A percentile compares a stretch with the other conserved stretches of the same genome.
These are phyloP conservation scores for Drosophila subobscura DNA, from an alignment of 1,140 invertebrate genomes.

Conservation along the genomic window DNA sequence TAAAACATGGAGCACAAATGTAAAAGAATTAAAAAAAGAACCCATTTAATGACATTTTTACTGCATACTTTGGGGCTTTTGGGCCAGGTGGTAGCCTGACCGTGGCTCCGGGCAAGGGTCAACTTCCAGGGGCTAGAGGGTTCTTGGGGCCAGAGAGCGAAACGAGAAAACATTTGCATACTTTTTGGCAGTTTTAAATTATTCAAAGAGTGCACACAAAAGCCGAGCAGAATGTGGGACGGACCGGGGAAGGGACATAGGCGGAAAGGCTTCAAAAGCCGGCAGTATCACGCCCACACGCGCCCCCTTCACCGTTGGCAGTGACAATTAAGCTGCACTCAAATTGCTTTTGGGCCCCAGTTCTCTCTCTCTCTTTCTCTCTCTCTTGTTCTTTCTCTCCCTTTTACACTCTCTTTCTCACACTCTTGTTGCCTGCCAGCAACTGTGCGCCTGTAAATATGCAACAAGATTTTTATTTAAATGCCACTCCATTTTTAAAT, in stretches of 20 bases:
- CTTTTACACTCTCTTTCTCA: too few species aligned
- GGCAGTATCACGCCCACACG: background rate
- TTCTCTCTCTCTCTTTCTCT: background rate
- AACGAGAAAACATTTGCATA: conserved; percentile 65
- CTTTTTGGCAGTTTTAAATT: conserved; percentile 77
- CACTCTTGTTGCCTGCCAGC: background rate
- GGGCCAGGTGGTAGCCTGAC: conserved; percentile 12
- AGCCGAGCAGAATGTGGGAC: conserved; percentile 43
- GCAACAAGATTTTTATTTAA: conserved; percentile 81
- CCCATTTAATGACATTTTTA: conserved; percentile 28
- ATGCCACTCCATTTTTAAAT: conserved; percentile 82
- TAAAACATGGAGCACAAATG: conserved; percentile 1
- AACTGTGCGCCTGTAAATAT: conserved; percentile 63
- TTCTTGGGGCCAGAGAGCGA: conserved; percentile 1
- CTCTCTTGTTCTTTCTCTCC: background rate
- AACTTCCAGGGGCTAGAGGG: conserved; percentile 2
- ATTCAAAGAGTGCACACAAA: conserved; percentile 71
- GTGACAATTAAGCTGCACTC: conserved; percentile 79
- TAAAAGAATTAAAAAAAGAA: conserved; percentile 1
- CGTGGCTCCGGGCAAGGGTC: background rate
- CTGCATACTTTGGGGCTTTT: conserved; percentile 31
- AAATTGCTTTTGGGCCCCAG: conserved; percentile 62
- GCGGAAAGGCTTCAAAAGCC: conserved; percentile 13
- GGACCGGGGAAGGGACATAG: conserved; percentile 2
- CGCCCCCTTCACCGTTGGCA: conserved; percentile 9